Conservation (phyloP, 2,888 invertebrate species). For the Hirtodrosophila duncani region DNA sequence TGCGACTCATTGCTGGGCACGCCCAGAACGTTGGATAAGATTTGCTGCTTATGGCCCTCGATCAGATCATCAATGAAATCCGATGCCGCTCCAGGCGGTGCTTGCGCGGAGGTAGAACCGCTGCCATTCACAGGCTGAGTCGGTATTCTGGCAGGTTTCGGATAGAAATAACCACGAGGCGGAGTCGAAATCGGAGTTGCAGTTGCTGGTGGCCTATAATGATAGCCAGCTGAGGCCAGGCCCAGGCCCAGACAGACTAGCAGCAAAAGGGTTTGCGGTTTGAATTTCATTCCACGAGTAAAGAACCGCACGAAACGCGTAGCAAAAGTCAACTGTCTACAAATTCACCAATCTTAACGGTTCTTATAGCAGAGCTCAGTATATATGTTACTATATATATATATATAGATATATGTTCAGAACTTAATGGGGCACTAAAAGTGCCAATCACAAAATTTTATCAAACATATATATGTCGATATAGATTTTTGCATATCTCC, state of each 20-base stretch:
- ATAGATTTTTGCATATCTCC: slow-evolving; percentile 40
- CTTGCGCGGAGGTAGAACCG: slow-evolving; percentile 7
- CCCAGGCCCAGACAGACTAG: slow-evolving; percentile 22
- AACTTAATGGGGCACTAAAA: slow-evolving; percentile 41
- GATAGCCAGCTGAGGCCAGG: slow-evolving; percentile 33
- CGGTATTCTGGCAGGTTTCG: slow-evolving; percentile 42
- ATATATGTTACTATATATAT: slow-evolving; percentile 9
- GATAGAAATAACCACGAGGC: slow-evolving; percentile 48
- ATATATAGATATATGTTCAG: slow-evolving; percentile 12
- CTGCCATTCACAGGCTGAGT: slow-evolving; percentile 12
- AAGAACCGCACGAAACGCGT: slow-evolving; percentile 52
- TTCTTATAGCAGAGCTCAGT: slow-evolving; percentile 59
- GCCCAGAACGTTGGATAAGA: slow-evolving; percentile 62
- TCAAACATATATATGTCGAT: slow-evolving; percentile 15
- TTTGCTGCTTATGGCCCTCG: slow-evolving; percentile 71
- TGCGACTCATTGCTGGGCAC: slow-evolving; percentile 18
- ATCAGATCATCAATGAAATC: slow-evolving; percentile 76
- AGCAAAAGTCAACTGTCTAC: slow-evolving; percentile 52
- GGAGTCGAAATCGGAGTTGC: no score
- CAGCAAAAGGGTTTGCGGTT: slow-evolving; percentile 7
- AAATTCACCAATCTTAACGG: slow-evolving; percentile 38
- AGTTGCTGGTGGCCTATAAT: slow-evolving; percentile 39
- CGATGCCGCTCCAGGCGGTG: slow-evolving; percentile 48
- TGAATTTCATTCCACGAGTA: slow-evolving; percentile 43
- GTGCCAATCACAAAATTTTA: slow-evolving; percentile 44